These are phyloP conservation scores for Drosophila robusta DNA, from an alignment of 2,888 invertebrate genomes.

Conservation along the genomic window DNA sequence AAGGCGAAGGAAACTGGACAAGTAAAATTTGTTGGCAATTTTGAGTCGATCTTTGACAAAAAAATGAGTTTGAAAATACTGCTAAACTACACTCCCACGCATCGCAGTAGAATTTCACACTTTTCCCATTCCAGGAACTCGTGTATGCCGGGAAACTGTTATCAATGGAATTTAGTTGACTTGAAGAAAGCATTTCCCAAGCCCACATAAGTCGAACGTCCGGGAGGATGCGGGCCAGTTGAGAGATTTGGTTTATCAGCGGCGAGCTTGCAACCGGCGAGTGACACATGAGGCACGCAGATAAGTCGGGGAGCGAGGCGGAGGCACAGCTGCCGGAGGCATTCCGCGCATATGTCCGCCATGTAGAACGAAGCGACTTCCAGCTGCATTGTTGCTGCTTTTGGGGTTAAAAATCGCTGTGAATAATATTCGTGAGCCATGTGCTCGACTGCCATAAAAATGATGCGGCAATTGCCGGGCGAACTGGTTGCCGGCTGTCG, in stretches of 20 bases:
- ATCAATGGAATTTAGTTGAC: slow-evolving; percentile 20
- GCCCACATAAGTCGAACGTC: slow-evolving; percentile 52
- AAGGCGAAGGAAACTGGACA: too few relatives aligned
- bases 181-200: slow-evolving; percentile 19
- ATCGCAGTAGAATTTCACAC: background rate
- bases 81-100: background rate
- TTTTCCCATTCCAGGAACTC: background rate
- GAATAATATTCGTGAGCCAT: slow-evolving; percentile 38
- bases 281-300: slow-evolving; percentile 42
- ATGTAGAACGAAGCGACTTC: slow-evolving; percentile 34
- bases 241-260: slow-evolving; percentile 51
- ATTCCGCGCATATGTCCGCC: slow-evolving; percentile 75
- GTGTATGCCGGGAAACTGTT: background rate
- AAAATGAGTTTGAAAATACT: too few relatives aligned
- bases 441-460: slow-evolving; percentile 66
- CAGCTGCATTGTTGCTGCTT: slow-evolving; percentile 32
- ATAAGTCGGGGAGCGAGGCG: slow-evolving; percentile 50
- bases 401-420: slow-evolving; percentile 60
- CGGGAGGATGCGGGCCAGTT: slow-evolving; percentile 19
- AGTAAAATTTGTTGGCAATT: too few relatives aligned
- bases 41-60: too few relatives aligned
- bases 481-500: slow-evolving; percentile 68
- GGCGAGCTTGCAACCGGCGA: slow-evolving; percentile 45
- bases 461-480: slow-evolving; percentile 66
- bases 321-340: slow-evolving; percentile 54